Percentiles rank a stretch among this genome's conserved stretches.
Evolutionary conservation across 2,888 invertebrate species (phyloP).

Genomic region (Hyles lineata): DNA sequence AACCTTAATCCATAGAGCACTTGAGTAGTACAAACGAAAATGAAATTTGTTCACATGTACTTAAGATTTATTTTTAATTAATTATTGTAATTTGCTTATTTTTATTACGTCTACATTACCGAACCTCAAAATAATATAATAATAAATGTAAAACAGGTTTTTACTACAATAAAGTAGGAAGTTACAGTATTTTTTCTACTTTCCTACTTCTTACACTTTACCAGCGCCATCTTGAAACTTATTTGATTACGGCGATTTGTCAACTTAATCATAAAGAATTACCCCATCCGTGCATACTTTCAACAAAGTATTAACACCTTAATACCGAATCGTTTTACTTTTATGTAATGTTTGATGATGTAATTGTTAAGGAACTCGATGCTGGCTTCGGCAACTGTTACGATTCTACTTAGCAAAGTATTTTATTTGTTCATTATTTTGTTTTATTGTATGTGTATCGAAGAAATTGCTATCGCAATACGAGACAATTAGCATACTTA

Average conservation of each 20-base stretch:
- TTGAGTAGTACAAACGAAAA: neutral
- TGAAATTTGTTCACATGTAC: neutral
- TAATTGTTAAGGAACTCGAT: slow-evolving; percentile 29
- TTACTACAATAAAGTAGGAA: neutral
- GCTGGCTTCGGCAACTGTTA: neutral
- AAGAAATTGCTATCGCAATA: neutral
- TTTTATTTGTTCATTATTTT: neutral
- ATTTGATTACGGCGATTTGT: neutral
- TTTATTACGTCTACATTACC: neutral
- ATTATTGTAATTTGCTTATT: neutral
- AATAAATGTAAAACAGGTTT: too few relatives aligned
- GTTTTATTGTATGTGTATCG: neutral
- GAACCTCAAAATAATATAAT: too few relatives aligned
- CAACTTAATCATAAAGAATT: neutral
- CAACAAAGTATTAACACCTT: slow-evolving; percentile 20
- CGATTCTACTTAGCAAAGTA: slow-evolving; percentile 1
- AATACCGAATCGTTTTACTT: slow-evolving; percentile 21
- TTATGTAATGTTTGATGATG: slow-evolving; percentile 29
- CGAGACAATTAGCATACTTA: neutral
- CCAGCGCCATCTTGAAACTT: slow-evolving; percentile 10
- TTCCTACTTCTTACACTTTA: neutral
- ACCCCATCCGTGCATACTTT: slow-evolving; percentile 4
- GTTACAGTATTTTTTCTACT: neutral
- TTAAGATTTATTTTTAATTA: neutral
- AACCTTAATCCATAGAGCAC: neutral